Evolutionary conservation across 2,797 vertebrate genomes (phyloP), one percentile per base, ranked within the genome.

Genomic region (Heliangelus exortis): DNA sequence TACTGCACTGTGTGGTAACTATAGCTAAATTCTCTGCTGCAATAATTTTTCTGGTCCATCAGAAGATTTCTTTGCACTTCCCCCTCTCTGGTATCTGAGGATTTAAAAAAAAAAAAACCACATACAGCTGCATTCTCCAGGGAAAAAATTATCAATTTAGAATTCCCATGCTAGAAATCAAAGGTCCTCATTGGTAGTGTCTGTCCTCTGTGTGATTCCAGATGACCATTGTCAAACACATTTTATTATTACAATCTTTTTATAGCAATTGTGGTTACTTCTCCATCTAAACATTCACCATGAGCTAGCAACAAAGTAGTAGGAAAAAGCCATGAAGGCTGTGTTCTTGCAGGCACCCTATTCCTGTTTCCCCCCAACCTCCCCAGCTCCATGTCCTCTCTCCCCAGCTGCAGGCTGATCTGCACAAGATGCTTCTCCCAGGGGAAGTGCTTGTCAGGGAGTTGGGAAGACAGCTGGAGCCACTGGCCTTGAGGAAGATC

Each of bases 101-200:
- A 63, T 67, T 65, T 71, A 67, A 6, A 62, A 58, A 41, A 41
- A 41, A 5, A 39, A 41, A 76, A n/a, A 43, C 18, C 2, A 41
- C 15, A 3, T 41, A 8, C 2, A 6, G 10, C 15, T 62, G 7
- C 23, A 59, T 48, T 80, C 23, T 69, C 25, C 67, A 34, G 6
- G 6, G n/a, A n/a, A 90, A 92, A 91, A 92, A 62, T 8, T 26
- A 33, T 58, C 10, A 51, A 41, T 84, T 81, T 87, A 58, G 68
- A 77, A 71, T 57, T 43, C 8, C 25, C 19, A 10, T 76, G 33
- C 31, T 91, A 78, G 73, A 87, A 79, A 55, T 10, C 54, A 45
- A 81, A 78, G 7, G 7, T 74, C 34, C 6, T 65, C 7, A 7
- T 31, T 65, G 23, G 9, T 39, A 72, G 19, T 7, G 1, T 62